Base-by-base conservation (phyloP, 1,140 invertebrate genomes). In the Apis laboriosa region DNA sequence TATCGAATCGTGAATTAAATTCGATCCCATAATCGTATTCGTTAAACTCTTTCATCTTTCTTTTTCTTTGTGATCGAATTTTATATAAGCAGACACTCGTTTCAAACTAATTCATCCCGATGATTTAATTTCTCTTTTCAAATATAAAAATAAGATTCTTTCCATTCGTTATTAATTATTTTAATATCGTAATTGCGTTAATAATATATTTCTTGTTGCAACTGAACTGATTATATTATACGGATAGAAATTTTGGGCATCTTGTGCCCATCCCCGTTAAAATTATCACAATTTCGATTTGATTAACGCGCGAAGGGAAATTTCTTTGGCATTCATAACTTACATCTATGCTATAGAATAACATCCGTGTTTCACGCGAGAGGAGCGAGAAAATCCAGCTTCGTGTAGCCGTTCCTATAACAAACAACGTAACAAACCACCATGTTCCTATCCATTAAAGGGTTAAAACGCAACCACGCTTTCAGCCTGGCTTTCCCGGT, bases 1-100 rank as follows among this genome's bases (percentile, higher is more conserved):
- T 88, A 87, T 87, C 84, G 78, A 83, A 66, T 77, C 83, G 78
- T 79, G 83, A 78, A 77, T 87, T 84, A 84, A 88, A 82, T 88
- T 43, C 83, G 80, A 84, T 72, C 51, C 28, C 17, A 73, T 84
- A 84, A 87, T 80, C 73, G 77, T 51, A 43, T 73, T 87, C 74
- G 82, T 87, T 83, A 87, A 63, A 43, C 17, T 28, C 17, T 43
- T 66, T 68, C 77, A 60, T 11, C 11, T 24, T 24, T 24, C n/a
- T 4, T n/a, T n/a, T n/a, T 0, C n/a, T 43, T 21, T 28, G 74
- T 24, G 11, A 60, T 66, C 53, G 61, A 55, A 66, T 77, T 55
- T 66, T 71, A 43, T 43, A 43, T 3, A 3, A 43, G 34, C 34
- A 7, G 34, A 43, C 34, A 43, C 34, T 43, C 34, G 34, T 34